Percentiles rank a stretch among this genome's conserved stretches.
Evolutionary conservation across 2,797 vertebrate species (phyloP).

Genomic region (Platalea minor): DNA sequence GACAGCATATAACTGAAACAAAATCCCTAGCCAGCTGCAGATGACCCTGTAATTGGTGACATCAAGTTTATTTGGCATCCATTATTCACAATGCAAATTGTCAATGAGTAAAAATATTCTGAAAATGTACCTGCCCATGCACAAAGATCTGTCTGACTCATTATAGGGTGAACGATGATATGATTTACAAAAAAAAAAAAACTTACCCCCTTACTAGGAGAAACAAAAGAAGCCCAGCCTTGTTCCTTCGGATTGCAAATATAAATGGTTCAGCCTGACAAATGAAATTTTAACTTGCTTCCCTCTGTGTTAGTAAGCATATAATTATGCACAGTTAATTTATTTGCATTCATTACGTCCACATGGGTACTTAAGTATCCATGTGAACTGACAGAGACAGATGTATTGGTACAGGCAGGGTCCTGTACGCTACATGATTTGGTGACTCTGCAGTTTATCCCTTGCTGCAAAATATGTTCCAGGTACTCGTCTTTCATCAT

Average conservation of each 20-base stretch:
- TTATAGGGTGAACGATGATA: neutral
- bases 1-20: neutral
- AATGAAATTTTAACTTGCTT: neutral
- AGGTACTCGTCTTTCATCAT: neutral
- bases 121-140: neutral
- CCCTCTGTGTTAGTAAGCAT: neutral
- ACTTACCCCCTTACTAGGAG: neutral
- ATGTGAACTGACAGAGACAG: neutral
- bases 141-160: neutral
- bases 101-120: neutral
- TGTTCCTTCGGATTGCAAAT: neutral
- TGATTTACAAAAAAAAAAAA: neutral
- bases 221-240: neutral
- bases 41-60: neutral
- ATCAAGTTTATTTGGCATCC: neutral
- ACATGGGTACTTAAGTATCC: neutral
- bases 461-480: neutral
- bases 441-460: slow-evolving; percentile 34
- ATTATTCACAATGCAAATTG: neutral
- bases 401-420: neutral
- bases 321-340: neutral
- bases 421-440: neutral
- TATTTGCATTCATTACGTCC: neutral
- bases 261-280: neutral
- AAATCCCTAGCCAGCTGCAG: neutral